Conservation (phyloP, 92 coral and sea anemone species). For the Epizoanthus rinbou region DNA sequence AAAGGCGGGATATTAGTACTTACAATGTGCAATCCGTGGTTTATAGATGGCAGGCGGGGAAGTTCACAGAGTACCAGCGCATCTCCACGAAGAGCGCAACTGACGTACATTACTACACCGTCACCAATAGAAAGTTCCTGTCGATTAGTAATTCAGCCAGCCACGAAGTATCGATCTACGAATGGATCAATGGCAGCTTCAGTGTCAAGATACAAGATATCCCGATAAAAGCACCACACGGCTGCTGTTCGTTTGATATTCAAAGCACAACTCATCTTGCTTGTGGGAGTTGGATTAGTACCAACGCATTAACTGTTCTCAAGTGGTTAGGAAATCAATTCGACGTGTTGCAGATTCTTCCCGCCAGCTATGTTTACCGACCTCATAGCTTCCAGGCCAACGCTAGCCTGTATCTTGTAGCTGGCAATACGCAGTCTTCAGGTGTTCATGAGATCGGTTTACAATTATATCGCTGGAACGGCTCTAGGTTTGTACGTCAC, state of each 20-base stretch:
- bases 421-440: background rate
- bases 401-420: background rate
- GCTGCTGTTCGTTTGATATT: background rate
- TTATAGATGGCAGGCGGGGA: background rate
- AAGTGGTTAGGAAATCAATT: background rate
- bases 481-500: background rate
- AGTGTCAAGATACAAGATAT: conserved; percentile 15
- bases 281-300: background rate
- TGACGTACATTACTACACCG: background rate
- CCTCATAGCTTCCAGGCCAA: background rate
- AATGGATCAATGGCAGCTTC: background rate
- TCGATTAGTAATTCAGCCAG: background rate
- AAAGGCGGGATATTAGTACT: background rate
- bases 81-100: background rate
- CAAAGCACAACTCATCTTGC: background rate
- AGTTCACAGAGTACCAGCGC: background rate
- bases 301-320: background rate
- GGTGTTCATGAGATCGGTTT: background rate
- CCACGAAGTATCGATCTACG: background rate
- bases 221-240: background rate
- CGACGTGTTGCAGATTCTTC: background rate
- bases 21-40: background rate
- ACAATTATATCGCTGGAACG: too few species aligned
- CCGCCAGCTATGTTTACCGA: background rate
- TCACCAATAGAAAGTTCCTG: background rate